Base-by-base conservation (phyloP, 2,113 vertebrate species). In the Pavo muticus region DNA sequence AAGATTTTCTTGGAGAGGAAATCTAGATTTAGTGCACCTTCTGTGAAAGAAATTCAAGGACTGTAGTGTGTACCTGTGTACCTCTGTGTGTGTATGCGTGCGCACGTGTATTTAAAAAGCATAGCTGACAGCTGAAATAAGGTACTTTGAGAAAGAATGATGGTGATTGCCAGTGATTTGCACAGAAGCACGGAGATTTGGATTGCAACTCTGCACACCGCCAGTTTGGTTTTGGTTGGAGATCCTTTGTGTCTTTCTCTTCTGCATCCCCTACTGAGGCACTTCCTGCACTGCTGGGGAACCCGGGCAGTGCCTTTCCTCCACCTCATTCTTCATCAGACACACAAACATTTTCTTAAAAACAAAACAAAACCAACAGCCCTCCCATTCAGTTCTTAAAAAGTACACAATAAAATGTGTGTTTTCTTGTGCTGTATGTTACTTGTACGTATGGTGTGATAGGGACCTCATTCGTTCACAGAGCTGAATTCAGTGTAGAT, bases 161-260 rank as follows among this genome's bases (percentile, higher is more conserved):
- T 9, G 42, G 30, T 93, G 86, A 95, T 94, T 93, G 83, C 47
- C 65, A 17, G 1, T 93, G 92, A 94, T 77, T 93, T 88, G 76
- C 65, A 94, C 68, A 47, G 50, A 75, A 94, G 73, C 59, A 2
- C 6, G 20, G 64, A 84, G 81, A 29, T 83, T 77, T 82, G 57
- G 71, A 17, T 37, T 68, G 61, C 48, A 81, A 10, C 45, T 59
- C 56, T 85, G n/a, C 61, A 21, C 12, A 4, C 59, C 40, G 37
- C 79, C 50, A 19, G 37, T 75, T 91, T 10, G 4, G 50, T 94
- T 91, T 59, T 39, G 21, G 72, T 72, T 89, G 71, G 71, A 70
- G 71, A 70, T 83, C 5, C 35, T 75, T 84, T 93, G 60, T 86
- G 69, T 65, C 60, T 29, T 73, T 85, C 17, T 67, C 21, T 35